Base-by-base conservation (phyloP, 2,113 vertebrate species). In the Argyrosomus japonicus region DNA sequence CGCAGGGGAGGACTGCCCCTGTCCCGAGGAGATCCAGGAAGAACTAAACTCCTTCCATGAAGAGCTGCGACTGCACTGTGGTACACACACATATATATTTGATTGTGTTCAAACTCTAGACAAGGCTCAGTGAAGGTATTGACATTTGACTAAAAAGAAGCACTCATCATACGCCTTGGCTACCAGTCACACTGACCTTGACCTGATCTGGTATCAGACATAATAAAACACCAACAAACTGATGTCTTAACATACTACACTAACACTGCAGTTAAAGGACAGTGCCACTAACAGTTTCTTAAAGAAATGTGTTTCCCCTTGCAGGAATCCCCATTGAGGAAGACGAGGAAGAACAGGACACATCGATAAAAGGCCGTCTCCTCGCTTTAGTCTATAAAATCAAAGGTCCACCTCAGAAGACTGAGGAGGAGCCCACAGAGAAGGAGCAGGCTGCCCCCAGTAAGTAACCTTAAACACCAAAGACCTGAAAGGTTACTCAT, bases 1-100 rank as follows among this genome's bases (percentile, higher is more conserved):
- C 89, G 91, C 96, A 75, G 97, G 97, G 79, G 98, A 99, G n/a
- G 97, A 98, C 84, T 99, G 98, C 68, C 97, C 98, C 4, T 99
- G 98, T 85, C 98, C 98, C 6, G 96, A 96, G 10, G 97, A 98
- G 32, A 96, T 98, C 91, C 97, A 97, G 5, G 97, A 98, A 3
- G 96, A 99, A 12, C 93, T 99, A 2, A 96, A 95, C 13, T 92
- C 93, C 65, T 99, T 99, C 94, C 98, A 99, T 5, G 97, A 99
- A 90, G 97, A 99, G 73, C 93, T 99, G 79, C 95, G 97, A 56
- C 91, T 97, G 87, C 98, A 99, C 83, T 99, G 98, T 80, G 98
- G 98, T 99, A 94, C 48, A 48, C 19, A 94, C 48, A 48, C 15
- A 13, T 2, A 62, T 15, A 15, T 27, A 79, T 11, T 60, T 64